Evolutionary conservation across 2,113 vertebrate species (phyloP), one percentile per base, ranked within the genome.

Genomic region (Vulpes ferrilata): DNA sequence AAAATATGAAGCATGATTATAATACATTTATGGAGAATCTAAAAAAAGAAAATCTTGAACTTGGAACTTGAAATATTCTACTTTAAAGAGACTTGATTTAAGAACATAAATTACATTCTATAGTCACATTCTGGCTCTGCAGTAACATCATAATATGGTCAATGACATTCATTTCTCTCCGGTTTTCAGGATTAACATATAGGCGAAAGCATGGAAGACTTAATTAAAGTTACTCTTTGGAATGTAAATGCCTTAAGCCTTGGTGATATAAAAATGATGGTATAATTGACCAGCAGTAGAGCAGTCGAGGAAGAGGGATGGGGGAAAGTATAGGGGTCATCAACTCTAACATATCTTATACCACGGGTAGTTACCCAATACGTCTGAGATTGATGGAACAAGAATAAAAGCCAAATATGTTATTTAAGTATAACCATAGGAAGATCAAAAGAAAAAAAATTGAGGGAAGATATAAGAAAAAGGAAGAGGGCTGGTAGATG

Each of bases 21-120:
- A 92, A 73, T 19, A 87, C 79, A 73, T 83, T 60, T 73, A 65
- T 64, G 53, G 38, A 90, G 35, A 43, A 43, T 60, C 62, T 74
- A 53, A 95, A n/a, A 67, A 80, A 79, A 71, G 12, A 83, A 25
- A 93, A 67, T 48, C 43, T 96, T 90, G 7, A 86, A 82, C 22
- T 79, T 90, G 71, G 20, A 97, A 95, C 16, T 43, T 94, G 69
- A 93, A 90, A 67, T 91, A 91, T 13, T 85, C 53, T 94, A 48
- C 27, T 93, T 88, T 19, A 81, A 53, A 15, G 13, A 94, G 67
- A 73, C 19, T 62, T 81, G 38, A 38, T 73, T 85, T 86, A 91
- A 90, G 79, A 94, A 38, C 11, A 35, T 43, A 69, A 60, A 88
- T 76, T 89, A 53, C 5, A 57, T 27, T 74, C 19, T 53, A 15